These are phyloP conservation scores for Acanthacorydalis orientalis DNA, from an alignment of 2,888 invertebrate species.

Conservation along the genomic window DNA sequence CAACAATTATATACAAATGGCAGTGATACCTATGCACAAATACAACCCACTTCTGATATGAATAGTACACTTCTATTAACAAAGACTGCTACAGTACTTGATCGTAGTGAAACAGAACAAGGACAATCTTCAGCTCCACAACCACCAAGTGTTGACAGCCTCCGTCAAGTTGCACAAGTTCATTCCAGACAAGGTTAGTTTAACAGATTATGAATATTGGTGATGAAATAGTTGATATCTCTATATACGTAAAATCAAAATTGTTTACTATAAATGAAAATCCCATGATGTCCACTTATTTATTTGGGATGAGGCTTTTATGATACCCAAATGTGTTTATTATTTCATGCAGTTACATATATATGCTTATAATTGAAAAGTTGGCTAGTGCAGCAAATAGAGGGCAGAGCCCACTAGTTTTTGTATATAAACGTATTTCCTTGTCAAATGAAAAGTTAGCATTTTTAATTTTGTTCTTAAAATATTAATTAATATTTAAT, in stretches of 20 bases:
- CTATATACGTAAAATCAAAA: too few species aligned
- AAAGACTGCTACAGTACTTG: slow-evolving; percentile 10
- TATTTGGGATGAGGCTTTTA: too few species aligned
- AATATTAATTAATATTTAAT: neutral
- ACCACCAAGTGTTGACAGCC: slow-evolving; percentile 43
- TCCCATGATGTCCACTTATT: too few species aligned
- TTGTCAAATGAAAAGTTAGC: slow-evolving; percentile 1
- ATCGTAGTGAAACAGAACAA: slow-evolving; percentile 10
- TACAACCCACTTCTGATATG: slow-evolving; percentile 36
- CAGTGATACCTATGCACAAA: slow-evolving; percentile 77
- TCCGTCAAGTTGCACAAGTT: slow-evolving; percentile 39
- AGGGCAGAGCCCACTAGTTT: too few species aligned
- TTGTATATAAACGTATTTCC: too few species aligned
- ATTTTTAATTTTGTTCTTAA: neutral
- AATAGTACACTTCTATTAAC: slow-evolving; percentile 8
- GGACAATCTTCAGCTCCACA: slow-evolving; percentile 25
- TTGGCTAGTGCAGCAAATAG: too few species aligned
- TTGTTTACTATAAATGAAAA: too few species aligned
- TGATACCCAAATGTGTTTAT: too few species aligned
- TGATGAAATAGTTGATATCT: too few species aligned
- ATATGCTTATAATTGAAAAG: too few species aligned
- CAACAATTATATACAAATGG: slow-evolving; percentile 53
- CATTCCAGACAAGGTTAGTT: slow-evolving; percentile 37
- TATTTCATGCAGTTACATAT: too few species aligned
- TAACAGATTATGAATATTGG: neutral